Percentiles rank a stretch among this genome's conserved stretches.
phyloP scores from a whole-genome alignment of 2,797 vertebrate species.

The Falco biarmicus region DNA sequence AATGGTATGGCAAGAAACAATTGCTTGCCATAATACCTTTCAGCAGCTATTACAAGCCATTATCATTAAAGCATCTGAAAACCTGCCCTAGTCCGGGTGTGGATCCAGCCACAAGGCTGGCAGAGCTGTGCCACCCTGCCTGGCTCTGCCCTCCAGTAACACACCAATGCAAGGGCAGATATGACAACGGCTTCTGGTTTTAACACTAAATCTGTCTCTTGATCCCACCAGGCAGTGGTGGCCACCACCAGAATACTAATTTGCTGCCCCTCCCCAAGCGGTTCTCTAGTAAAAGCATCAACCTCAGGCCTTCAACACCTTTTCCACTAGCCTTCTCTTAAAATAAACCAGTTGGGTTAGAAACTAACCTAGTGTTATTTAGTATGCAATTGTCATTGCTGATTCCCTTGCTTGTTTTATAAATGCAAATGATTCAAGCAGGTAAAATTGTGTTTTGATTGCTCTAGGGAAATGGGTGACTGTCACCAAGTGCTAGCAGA shows the following conservation, averaged over 20 bases:
- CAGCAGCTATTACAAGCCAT: background rate
- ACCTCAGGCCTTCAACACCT: background rate
- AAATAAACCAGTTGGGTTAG: background rate
- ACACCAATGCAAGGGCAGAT: fast-evolving
- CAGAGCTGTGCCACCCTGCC: background rate
- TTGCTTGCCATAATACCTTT: background rate
- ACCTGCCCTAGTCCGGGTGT: background rate
- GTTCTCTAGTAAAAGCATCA: background rate
- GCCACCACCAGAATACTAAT: background rate
- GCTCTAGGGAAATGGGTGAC: background rate
- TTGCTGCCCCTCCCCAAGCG: background rate
- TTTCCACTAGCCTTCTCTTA: background rate
- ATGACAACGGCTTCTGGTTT: background rate
- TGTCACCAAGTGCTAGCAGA: background rate
- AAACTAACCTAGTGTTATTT: background rate
- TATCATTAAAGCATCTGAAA: fast-evolving
- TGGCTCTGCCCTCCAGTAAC: background rate
- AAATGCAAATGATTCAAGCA: background rate
- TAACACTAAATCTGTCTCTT: background rate
- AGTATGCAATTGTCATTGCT: background rate
- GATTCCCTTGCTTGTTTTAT: background rate
- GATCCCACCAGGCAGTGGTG: background rate
- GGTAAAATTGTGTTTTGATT: background rate
- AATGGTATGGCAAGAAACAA: too few relatives aligned
- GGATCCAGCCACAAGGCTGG: background rate